Evolutionary conservation across 2,888 invertebrate genomes (phyloP), one percentile per base, ranked within the genome.

Genomic region (Plagodis pulveraria): DNA sequence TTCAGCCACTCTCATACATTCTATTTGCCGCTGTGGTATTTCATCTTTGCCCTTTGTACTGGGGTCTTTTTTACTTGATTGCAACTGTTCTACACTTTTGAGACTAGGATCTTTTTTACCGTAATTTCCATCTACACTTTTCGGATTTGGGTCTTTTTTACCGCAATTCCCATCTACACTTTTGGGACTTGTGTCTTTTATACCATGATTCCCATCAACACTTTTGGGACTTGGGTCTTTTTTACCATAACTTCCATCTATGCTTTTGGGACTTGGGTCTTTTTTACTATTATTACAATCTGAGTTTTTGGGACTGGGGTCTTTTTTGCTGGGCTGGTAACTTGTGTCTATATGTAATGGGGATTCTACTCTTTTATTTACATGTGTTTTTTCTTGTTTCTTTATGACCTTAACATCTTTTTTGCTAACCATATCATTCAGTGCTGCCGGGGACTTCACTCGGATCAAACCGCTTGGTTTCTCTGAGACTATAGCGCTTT

Each of bases 371-470:
- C 74, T 69, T 33, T 83, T 86, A 36, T 56, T 59, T 11, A 60
- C 49, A 12, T 74, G 70, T 47, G 61, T 69, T 57, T 84, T 83
- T 1, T 84, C 83, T 44, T 47, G 47, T 44, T 61, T 65, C 7
- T 59, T 50, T 5, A 46, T 51, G 0, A 54, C 11, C 49, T 67
- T 67, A 0, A 77, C 74, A 41, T 76, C 77, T 49, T 81, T 81
- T 38, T 80, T 84, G 4, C 76, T 83, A 0, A 87, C 83, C 83
- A 91, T 89, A 58, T 93, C 93, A 47, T 93, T 93, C 0, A 93
- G 70, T 0, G 86, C 89, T 2, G 91, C 89, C 0, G 91, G 91
- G 0, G 92, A 89, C 63, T 91, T 93, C 0, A 93, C 87, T 62
- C 91, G 76, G 8, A 93, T 77, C n/a, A 87, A 67, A 0, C 84